Evolutionary conservation across 2,113 vertebrate species (phyloP), one percentile per base, ranked within the genome.

Genomic region (Sylvia atricapilla): DNA sequence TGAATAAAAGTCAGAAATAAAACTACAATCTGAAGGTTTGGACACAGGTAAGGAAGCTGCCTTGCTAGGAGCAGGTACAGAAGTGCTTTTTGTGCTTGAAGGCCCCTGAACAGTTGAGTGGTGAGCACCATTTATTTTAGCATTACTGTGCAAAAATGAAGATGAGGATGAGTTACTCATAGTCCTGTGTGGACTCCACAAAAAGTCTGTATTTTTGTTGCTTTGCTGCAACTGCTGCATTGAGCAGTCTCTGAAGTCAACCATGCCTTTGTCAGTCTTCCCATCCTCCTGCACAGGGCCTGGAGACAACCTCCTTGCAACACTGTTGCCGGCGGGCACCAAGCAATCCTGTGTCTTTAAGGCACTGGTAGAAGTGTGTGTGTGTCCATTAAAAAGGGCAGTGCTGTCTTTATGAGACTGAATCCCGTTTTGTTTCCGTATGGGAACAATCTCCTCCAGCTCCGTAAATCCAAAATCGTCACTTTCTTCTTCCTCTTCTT

Each of bases 1-100:
- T 30, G 99, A 99, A 97, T 99, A 99, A 94, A 98, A 99, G 95
- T 99, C 98, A 8, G 99, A 99, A 96, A 99, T 99, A 96, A 99
- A 98, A 93, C 76, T 98, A 81, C 98, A 97, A n/a, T 98, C 98
- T 87, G 98, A 97, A 93, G 98, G 97, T 97, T 93, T 98, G 96
- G 66, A 97, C 68, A 97, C 95, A 96, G 87, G 94, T 94, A 86
- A 97, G 84, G 91, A 97, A 81, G 53, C 96, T 96, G 84, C 96
- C 77, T 96, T 97, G 94, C 94, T 97, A 89, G 74, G 50, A 94
- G 92, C 23, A 96, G 97, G 90, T 95, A 96, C 87, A 97, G 97
- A 98, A 98, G 98, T 98, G 98, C 97, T 98, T 97, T 88, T 98
- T 98, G 98, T 98, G 98, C 97, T 98, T 98, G 97, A 98, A 98